Evolutionary conservation across 2,113 vertebrate genomes (phyloP), one percentile per base, ranked within the genome.

Genomic region (Mesoclemmys tuberculata): DNA sequence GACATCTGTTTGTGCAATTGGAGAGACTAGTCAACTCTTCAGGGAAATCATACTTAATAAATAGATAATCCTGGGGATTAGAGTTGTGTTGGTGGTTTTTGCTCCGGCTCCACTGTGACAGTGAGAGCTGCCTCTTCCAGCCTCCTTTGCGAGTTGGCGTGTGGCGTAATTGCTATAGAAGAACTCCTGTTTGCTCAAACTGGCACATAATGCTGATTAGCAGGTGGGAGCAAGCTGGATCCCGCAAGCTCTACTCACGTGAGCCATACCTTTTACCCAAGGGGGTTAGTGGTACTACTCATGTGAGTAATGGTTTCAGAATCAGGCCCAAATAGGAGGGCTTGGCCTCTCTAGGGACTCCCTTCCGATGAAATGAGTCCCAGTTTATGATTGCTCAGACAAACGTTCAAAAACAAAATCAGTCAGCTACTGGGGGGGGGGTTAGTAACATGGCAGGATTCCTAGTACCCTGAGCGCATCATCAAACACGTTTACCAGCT

Each of bases 71-170:
- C 18, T 4, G 4, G 2, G 6, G 2, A 4, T 88, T 90, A 77
- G 87, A 77, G 2, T 14, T 22, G 56, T 78, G 5, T 29, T 74
- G 56, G 19, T 54, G 49, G 26, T 21, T 58, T 61, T 35, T 22
- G 16, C 12, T 31, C 27, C 18, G 16, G 10, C 26, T 90, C 16
- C 51, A 81, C 64, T 0, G 0, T 21, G 16, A 58, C 56, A 35
- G 29, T 0, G 11, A 81, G 55, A 71, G 24, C 3, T 78, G 79
- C 48, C 31, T 78, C n/a, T 79, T 10, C 56, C 18, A 1, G 0
- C 5, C 80, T 80, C 44, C 29, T 86, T 44, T 88, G 38, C 44
- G 71, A 26, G 61, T 90, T 85, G 27, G 9, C 48, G 80, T 85
- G 22, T 24, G 77, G 44, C 44, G 3, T 82, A 21, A 3, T 14